Evolutionary conservation across 2,888 invertebrate genomes (phyloP).

Genomic region (Cryptocheilus praepositus): DNA sequence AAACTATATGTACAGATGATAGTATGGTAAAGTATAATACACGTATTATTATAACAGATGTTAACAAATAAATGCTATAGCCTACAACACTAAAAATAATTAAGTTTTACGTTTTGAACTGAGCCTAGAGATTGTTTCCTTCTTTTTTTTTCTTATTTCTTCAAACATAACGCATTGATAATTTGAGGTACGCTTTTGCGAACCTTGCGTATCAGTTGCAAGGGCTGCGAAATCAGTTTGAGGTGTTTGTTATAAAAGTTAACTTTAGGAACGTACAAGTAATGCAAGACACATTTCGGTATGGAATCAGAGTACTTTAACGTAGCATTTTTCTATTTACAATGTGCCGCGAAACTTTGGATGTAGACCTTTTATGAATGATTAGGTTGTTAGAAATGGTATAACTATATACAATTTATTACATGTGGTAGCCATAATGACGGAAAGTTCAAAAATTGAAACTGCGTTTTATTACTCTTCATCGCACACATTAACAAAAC

Average conservation of each 20-base stretch:
- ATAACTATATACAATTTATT: neutral
- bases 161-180: constrained; percentile 1
- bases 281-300: no score
- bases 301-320: no score
- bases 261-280: no score
- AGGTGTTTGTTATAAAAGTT: no score
- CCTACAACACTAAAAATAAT: constrained; percentile 67
- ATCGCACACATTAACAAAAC: neutral
- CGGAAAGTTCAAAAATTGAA: neutral
- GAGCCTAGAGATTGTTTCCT: constrained; percentile 52
- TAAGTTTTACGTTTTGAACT: constrained; percentile 66
- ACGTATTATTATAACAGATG: constrained; percentile 70
- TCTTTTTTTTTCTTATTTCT: constrained; percentile 23
- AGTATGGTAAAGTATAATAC: constrained; percentile 72
- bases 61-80: constrained; percentile 72
- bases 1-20: constrained; percentile 72
- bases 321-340: no score
- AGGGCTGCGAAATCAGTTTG: no score
- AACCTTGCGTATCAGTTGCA: neutral
- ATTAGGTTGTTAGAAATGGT: neutral
- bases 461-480: neutral
- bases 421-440: no score
- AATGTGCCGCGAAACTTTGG: no score
- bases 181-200: constrained; percentile 7
- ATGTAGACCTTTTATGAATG: no score